phyloP scores from a whole-genome alignment of 2,797 vertebrate species.

The Loriculus beryllinus region DNA sequence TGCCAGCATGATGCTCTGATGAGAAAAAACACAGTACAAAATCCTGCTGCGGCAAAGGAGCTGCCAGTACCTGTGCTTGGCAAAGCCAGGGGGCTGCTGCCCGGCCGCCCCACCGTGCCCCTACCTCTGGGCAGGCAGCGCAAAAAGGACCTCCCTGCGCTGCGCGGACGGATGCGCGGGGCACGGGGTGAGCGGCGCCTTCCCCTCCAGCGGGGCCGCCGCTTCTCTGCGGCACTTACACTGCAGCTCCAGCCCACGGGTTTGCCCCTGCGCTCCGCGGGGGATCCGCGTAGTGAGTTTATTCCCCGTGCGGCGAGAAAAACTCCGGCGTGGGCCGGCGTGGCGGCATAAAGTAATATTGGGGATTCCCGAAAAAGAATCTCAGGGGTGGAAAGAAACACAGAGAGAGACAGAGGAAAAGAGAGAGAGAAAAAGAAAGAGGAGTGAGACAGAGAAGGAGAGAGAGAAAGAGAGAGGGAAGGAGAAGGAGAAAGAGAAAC shows the following conservation, averaged over 20 bases:
- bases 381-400: not conserved
- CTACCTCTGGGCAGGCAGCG: not conserved
- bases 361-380: not conserved
- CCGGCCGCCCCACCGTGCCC: not conserved
- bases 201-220: not conserved
- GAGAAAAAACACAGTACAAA: not conserved
- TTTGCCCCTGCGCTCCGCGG: not conserved
- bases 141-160: not conserved
- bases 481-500: too few relatives aligned
- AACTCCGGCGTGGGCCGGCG: not conserved
- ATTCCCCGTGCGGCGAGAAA: not conserved
- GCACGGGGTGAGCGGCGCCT: accelerated
- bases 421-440: not conserved
- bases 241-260: not conserved
- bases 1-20: not conserved
- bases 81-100: not conserved
- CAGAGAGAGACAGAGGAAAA: not conserved
- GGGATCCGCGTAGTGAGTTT: not conserved
- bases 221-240: not conserved
- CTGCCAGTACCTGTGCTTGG: not conserved
- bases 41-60: accelerated
- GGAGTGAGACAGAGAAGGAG: too few relatives aligned
- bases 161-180: not conserved
- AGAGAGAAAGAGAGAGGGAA: too few relatives aligned
- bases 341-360: not conserved